A percentile compares a stretch with the other conserved stretches of the same genome.
Conservation (phyloP, 2,888 invertebrate species). For the Nemapogon koenigi region DNA sequence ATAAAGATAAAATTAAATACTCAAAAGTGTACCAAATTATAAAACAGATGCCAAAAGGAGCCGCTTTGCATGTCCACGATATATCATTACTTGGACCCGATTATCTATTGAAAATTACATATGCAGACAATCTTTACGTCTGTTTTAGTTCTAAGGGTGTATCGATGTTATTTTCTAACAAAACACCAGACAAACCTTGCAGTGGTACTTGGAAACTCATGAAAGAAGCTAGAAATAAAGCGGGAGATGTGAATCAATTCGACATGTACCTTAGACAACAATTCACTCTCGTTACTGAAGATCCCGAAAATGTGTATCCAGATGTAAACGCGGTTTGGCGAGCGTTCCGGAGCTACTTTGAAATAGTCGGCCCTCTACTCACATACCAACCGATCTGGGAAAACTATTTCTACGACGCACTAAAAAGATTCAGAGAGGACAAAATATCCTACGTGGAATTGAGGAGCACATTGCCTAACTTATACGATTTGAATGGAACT, state of each 20-base stretch:
- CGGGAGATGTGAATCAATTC: constrained; percentile 46
- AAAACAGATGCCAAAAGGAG: constrained; percentile 77
- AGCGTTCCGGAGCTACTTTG: constrained; percentile 63
- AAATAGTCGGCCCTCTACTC: constrained; percentile 55
- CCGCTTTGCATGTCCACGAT: constrained; percentile 73
- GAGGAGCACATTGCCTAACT: constrained; percentile 65
- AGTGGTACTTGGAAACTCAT: constrained; percentile 48
- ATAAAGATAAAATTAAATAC: constrained; percentile 59
- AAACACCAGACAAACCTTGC: constrained; percentile 25
- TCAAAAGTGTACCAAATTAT: constrained; percentile 73
- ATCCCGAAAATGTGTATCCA: constrained; percentile 48
- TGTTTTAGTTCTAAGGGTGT: constrained; percentile 32
- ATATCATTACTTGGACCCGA: constrained; percentile 68
- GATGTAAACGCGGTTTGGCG: constrained; percentile 67
- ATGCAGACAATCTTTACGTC: constrained; percentile 64
- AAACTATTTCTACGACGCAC: constrained; percentile 69
- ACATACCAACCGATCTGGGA: constrained; percentile 70
- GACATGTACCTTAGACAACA: constrained; percentile 56
- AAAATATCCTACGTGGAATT: constrained; percentile 76
- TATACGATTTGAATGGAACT: constrained; percentile 73
- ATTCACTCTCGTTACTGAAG: constrained; percentile 61
- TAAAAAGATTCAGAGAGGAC: constrained; percentile 68
- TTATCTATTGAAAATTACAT: constrained; percentile 69
- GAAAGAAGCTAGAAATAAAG: constrained; percentile 37
- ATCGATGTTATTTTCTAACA: constrained; percentile 32